These are phyloP conservation scores for Lasioglossum zephyrum DNA, from an alignment of 2,888 invertebrate genomes.

Conservation along the genomic window DNA sequence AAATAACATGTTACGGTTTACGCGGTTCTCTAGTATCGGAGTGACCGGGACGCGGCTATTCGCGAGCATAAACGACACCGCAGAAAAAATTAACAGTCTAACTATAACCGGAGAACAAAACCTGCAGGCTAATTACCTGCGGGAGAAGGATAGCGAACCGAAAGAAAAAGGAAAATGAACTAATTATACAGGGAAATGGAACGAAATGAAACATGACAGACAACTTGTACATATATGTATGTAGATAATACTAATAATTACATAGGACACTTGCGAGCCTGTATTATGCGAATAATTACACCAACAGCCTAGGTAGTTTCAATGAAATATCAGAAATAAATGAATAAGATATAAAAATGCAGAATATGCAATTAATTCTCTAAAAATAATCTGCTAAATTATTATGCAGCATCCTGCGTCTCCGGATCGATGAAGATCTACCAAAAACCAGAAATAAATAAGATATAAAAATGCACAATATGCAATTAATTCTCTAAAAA, in stretches of 20 bases:
- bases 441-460: too few species aligned
- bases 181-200: neutral
- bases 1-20: slow-evolving; percentile 12
- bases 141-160: neutral
- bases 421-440: too few species aligned
- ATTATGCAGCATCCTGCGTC: neutral
- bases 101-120: neutral
- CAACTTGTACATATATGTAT: neutral
- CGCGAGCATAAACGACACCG: neutral
- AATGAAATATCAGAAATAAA: neutral
- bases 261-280: neutral
- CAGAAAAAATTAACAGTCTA: slow-evolving; percentile 6
- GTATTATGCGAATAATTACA: neutral
- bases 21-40: slow-evolving; percentile 12
- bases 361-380: too few species aligned
- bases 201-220: neutral
- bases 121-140: neutral
- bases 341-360: neutral
- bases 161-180: neutral
- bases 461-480: neutral
- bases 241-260: neutral
- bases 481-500: neutral
- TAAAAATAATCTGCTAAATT: neutral
- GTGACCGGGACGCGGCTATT: slow-evolving; percentile 16
- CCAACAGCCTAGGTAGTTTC: neutral